Percentiles rank a stretch among this genome's conserved stretches.
Conservation (phyloP, 1,140 invertebrate genomes). For the Drosophila chauvacae region DNA sequence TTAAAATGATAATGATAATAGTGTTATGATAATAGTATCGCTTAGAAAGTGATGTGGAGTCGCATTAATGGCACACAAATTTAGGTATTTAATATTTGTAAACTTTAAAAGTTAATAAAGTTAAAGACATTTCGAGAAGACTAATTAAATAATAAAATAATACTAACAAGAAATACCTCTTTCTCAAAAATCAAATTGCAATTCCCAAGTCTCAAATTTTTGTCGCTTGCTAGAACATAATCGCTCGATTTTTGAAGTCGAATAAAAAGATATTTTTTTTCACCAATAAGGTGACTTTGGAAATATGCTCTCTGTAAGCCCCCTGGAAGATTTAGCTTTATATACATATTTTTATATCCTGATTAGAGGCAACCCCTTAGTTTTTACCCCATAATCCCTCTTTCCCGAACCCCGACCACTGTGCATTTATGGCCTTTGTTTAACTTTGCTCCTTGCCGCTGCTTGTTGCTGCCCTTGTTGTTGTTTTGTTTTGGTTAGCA, state of each 20-base stretch:
- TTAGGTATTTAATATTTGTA: not conserved
- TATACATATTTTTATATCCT: not conserved
- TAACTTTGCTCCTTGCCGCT: constrained; percentile 60
- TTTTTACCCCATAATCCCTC: not conserved
- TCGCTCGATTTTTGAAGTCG: too few relatives aligned
- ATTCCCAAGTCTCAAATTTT: too few relatives aligned
- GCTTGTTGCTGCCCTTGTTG: constrained; percentile 52
- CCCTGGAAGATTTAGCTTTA: not conserved
- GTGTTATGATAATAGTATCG: not conserved
- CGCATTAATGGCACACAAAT: too few relatives aligned
- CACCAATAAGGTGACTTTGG: not conserved
- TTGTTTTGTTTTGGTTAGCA: constrained; percentile 51
- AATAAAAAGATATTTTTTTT: too few relatives aligned
- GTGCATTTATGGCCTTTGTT: constrained; percentile 67
- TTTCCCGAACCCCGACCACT: constrained; percentile 32
- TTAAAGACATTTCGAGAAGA: too few relatives aligned
- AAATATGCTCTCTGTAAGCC: not conserved
- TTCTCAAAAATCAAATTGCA: too few relatives aligned
- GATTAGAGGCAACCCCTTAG: not conserved
- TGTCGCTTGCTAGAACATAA: too few relatives aligned
- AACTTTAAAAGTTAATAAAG: too few relatives aligned
- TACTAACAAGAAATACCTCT: too few relatives aligned
- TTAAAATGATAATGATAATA: not conserved
- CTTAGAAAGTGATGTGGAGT: not conserved
- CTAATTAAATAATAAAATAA: too few relatives aligned